Evolutionary conservation across 2,888 invertebrate genomes (phyloP).

Genomic region (Lepeophtheirus nordmannii): DNA sequence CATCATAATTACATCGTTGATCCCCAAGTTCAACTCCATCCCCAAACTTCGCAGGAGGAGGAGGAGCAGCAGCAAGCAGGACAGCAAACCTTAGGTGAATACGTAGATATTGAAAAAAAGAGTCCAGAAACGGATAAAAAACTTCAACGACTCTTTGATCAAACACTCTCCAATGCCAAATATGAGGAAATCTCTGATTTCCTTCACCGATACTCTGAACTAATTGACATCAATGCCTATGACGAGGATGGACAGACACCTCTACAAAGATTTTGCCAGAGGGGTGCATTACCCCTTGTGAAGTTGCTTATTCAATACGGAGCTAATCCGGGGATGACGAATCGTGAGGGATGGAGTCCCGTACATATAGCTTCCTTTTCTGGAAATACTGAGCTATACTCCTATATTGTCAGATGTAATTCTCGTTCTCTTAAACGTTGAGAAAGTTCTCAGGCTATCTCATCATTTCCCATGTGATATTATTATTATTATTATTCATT

Average conservation of each 20-base stretch:
- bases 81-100: too few species aligned
- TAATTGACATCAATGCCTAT: constrained; percentile 17
- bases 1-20: too few species aligned
- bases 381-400: constrained; percentile 14
- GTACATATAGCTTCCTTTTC: constrained; percentile 23
- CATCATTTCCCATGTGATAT: too few species aligned
- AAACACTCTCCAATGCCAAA: not conserved
- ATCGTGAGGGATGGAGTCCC: constrained; percentile 17
- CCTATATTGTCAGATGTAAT: constrained; percentile 19
- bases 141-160: constrained; percentile 9
- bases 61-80: too few species aligned
- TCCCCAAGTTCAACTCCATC: too few species aligned
- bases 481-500: too few species aligned
- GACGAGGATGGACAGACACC: constrained; percentile 20
- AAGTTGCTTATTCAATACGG: constrained; percentile 17
- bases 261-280: constrained; percentile 10
- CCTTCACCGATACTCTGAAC: not conserved
- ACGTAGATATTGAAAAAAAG: too few species aligned
- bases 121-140: not conserved
- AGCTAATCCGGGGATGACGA: constrained; percentile 18
- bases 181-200: constrained; percentile 5
- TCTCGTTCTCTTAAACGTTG: not conserved
- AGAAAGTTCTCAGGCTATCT: not conserved
- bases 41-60: too few species aligned
- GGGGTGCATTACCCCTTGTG: not conserved